A percentile compares a stretch with the other conserved stretches of the same genome.
phyloP scores from a whole-genome alignment of 2,113 vertebrate species.

The Eretmochelys imbricata region DNA sequence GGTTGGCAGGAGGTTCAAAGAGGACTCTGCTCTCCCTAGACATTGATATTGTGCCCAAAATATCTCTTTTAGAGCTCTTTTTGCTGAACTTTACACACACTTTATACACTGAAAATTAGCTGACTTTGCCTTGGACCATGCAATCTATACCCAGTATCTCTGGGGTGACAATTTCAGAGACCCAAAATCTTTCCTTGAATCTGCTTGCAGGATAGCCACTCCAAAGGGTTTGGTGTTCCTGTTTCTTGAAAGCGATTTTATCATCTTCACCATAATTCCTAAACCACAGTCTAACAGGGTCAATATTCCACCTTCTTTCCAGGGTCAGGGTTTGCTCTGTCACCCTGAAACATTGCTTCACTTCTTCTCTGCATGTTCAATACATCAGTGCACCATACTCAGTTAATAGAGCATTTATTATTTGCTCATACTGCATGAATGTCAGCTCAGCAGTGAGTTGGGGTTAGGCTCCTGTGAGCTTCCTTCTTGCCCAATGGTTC shows the following conservation, averaged over 20 bases:
- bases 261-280: neutral
- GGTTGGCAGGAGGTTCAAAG: constrained; percentile 69
- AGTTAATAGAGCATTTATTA: neutral
- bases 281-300: neutral
- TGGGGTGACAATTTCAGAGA: constrained; percentile 13
- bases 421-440: accelerated
- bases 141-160: constrained; percentile 10
- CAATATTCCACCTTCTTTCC: neutral
- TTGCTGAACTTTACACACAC: constrained; percentile 21
- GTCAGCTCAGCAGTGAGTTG: neutral
- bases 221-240: neutral
- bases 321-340: neutral
- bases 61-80: constrained; percentile 46
- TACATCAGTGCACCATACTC: neutral
- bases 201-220: neutral
- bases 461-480: neutral
- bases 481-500: neutral
- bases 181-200: neutral
- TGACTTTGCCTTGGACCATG: neutral
- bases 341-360: neutral
- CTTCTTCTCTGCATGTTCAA: neutral
- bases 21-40: constrained; percentile 11
- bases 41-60: constrained; percentile 43
- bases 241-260: neutral
- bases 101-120: neutral